Conservation (phyloP, 2,888 invertebrate species). For the Byasa hedistus region DNA sequence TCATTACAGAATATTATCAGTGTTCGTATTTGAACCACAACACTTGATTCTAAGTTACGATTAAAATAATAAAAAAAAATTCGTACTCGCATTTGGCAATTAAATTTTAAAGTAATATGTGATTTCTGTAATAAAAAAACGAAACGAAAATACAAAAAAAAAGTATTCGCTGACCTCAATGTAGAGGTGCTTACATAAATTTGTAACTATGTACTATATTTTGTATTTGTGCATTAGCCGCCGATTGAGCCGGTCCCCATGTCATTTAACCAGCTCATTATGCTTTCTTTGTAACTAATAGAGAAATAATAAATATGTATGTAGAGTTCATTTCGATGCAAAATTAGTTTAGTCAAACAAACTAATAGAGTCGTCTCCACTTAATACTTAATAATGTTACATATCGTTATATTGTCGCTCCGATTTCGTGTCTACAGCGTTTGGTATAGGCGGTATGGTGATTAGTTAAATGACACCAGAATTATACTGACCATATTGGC, state of each 20-base stretch:
- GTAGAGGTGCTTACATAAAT: constrained; percentile 2
- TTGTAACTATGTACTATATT: not conserved
- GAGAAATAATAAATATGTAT: not conserved
- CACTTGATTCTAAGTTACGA: not conserved
- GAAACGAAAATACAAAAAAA: not conserved
- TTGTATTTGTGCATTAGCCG: constrained; percentile 4
- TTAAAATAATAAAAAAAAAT: not conserved
- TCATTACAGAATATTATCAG: too few species aligned
- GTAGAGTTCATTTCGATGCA: not conserved
- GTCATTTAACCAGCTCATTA: not conserved
- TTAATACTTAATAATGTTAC: constrained; percentile 7
- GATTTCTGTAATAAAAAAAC: not conserved
- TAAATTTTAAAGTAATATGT: not conserved
- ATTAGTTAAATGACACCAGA: not conserved
- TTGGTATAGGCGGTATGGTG: not conserved
- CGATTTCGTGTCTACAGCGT: not conserved
- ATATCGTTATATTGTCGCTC: constrained; percentile 12
- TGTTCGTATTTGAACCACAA: not conserved
- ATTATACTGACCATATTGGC: not conserved
- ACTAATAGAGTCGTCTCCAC: constrained; percentile 14
- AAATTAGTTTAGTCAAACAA: not conserved
- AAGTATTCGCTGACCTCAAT: constrained; percentile 4
- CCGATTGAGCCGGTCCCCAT: not conserved
- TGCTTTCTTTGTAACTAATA: not conserved
- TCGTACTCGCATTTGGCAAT: constrained; percentile 1